Conservation (phyloP, 2,888 invertebrate genomes). For the Aphidoletes aphidimyza region DNA sequence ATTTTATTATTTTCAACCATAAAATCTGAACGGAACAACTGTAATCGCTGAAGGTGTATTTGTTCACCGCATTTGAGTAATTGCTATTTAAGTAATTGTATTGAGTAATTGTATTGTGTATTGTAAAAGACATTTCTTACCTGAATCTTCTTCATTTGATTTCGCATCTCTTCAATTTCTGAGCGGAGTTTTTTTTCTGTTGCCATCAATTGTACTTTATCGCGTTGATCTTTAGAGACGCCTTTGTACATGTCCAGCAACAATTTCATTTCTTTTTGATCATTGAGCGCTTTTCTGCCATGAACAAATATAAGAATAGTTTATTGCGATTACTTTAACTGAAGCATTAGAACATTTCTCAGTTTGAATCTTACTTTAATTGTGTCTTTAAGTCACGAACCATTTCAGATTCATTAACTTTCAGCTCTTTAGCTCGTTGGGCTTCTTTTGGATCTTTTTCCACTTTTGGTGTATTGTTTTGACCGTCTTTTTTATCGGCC, state of each 20-base stretch:
- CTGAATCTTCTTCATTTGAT: conserved; percentile 87
- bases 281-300: conserved; percentile 86
- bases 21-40: too few relatives aligned
- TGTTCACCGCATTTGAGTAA: too few relatives aligned
- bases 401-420: conserved; percentile 72
- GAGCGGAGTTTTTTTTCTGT: conserved; percentile 90
- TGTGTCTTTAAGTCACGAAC: conserved; percentile 84
- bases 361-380: conserved; percentile 83
- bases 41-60: too few relatives aligned
- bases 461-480: conserved; percentile 68
- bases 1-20: too few relatives aligned
- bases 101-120: neutral
- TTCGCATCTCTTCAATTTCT: conserved; percentile 88
- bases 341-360: too few relatives aligned
- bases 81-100: too few relatives aligned
- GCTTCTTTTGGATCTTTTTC: conserved; percentile 74
- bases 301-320: conserved; percentile 55
- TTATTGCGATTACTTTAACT: neutral
- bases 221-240: conserved; percentile 94
- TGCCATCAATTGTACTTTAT: conserved; percentile 96
- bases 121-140: conserved; percentile 65
- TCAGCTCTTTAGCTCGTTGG: conserved; percentile 73
- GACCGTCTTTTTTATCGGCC: conserved; percentile 71
- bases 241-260: conserved; percentile 97
- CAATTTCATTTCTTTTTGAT: conserved; percentile 94